These are phyloP conservation scores for Oxyscelio sp. DNA, from an alignment of 2,888 invertebrate species.

Conservation along the genomic window DNA sequence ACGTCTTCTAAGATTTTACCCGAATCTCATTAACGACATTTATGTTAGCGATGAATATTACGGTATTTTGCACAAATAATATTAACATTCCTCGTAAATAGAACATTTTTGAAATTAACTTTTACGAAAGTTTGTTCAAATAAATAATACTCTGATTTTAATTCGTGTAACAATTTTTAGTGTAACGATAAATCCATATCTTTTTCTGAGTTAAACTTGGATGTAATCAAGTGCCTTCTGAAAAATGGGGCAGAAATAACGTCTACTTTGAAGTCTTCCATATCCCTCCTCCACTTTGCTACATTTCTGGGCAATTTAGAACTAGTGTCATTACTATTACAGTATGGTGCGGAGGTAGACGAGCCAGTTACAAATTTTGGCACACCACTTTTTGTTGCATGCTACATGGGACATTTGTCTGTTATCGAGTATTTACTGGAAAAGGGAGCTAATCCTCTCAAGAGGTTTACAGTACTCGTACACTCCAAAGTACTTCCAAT, in stretches of 20 bases:
- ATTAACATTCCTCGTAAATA: too few relatives aligned
- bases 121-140: too few relatives aligned
- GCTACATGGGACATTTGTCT: neutral
- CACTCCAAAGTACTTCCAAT: neutral
- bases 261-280: too few relatives aligned
- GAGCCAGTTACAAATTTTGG: neutral
- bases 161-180: too few relatives aligned
- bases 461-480: neutral
- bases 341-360: neutral
- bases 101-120: too few relatives aligned
- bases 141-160: too few relatives aligned
- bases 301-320: neutral
- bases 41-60: too few relatives aligned
- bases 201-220: neutral
- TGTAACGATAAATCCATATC: too few relatives aligned
- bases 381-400: neutral
- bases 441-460: neutral
- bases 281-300: neutral
- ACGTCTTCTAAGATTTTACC: too few relatives aligned
- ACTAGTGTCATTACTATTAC: neutral
- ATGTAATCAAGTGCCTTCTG: neutral
- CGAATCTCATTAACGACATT: too few relatives aligned
- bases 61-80: too few relatives aligned
- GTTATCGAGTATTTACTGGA: neutral
- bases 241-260: neutral